Percentiles rank a stretch among this genome's conserved stretches.
Evolutionary conservation across 2,113 vertebrate species (phyloP).

Genomic region (Mesitornis unicolor): DNA sequence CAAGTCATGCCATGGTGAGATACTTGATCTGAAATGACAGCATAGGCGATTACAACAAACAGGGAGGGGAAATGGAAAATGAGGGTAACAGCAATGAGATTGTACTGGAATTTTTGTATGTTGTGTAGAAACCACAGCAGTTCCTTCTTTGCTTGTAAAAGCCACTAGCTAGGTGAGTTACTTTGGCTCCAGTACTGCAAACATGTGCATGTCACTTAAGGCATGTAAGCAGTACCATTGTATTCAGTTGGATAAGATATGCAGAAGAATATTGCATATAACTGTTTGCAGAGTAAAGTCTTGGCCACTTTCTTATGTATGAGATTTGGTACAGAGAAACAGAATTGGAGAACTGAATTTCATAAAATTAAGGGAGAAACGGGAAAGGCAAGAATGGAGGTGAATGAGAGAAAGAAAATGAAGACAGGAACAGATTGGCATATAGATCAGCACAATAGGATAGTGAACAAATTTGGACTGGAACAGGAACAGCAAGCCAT

Average conservation of each 20-base stretch:
- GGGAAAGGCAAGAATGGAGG: background rate
- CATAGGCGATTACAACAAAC: background rate
- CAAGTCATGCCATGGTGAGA: background rate
- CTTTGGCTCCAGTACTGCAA: background rate
- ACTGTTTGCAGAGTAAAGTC: background rate
- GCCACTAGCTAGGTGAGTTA: background rate
- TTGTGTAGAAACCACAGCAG: background rate
- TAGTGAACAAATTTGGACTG: background rate
- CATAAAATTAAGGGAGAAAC: background rate
- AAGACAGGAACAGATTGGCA: background rate
- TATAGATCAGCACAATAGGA: background rate
- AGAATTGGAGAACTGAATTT: background rate
- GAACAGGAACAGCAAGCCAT: background rate
- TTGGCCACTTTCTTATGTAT: background rate
- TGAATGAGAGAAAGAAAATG: background rate
- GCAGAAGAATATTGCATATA: background rate
- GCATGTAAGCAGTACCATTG: background rate
- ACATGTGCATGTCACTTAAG: background rate
- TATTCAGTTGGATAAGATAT: background rate
- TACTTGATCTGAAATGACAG: background rate
- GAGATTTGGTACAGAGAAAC: background rate
- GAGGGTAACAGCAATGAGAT: background rate
- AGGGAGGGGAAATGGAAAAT: slow-evolving; percentile 22
- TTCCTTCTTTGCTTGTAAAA: background rate
- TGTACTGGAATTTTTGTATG: background rate